A percentile compares a stretch with the other conserved stretches of the same genome.
phyloP scores from a whole-genome alignment of 2,888 invertebrate genomes.

The Lymantria dispar region DNA sequence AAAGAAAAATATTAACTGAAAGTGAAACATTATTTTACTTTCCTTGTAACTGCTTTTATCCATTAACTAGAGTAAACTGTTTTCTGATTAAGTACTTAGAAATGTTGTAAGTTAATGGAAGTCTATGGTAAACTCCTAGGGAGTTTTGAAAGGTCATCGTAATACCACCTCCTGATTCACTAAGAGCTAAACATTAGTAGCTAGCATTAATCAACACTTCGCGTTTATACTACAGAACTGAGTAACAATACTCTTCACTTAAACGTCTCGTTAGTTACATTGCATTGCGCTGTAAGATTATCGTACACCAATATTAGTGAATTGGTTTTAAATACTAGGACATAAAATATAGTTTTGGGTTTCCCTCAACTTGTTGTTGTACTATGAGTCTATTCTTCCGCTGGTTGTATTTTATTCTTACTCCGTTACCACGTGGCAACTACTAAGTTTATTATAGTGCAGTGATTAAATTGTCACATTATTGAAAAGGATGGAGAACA shows the following conservation, averaged over 20 bases:
- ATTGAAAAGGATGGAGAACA: no score
- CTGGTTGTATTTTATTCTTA: no score
- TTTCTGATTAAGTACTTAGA: constrained; percentile 32
- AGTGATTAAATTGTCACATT: no score
- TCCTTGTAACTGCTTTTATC: constrained; percentile 29
- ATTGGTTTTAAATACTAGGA: no score
- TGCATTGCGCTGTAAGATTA: no score
- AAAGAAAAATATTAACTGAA: no score
- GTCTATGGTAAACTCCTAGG: constrained; percentile 39
- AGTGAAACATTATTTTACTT: constrained; percentile 9
- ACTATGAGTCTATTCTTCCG: no score
- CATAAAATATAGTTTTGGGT: no score
- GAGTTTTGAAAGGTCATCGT: constrained; percentile 1
- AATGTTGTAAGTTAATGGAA: constrained; percentile 54
- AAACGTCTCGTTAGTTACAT: not conserved
- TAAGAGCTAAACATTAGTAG: constrained; percentile 29
- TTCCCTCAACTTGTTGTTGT: no score
- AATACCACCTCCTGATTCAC: constrained; percentile 20
- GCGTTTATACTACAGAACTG: constrained; percentile 13
- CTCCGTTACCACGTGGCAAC: no score
- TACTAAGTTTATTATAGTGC: no score
- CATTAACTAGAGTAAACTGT: constrained; percentile 35
- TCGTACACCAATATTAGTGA: no score
- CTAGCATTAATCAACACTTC: constrained; percentile 22
- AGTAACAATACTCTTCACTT: constrained; percentile 14